Base-by-base conservation (phyloP, 1,140 invertebrate species). In the Doryteuthis pealeii region DNA sequence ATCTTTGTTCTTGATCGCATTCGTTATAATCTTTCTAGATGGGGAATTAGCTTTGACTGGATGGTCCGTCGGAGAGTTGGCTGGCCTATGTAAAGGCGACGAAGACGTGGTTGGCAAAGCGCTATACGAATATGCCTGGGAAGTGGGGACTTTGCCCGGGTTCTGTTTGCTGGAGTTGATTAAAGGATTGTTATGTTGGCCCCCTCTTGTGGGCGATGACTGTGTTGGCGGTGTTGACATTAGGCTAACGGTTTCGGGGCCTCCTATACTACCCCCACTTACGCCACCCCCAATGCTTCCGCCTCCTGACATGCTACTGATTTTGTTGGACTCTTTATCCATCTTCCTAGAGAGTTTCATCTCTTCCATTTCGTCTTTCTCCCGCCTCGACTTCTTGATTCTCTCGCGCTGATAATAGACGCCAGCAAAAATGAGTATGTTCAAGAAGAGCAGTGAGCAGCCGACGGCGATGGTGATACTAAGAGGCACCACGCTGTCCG, bases 341-440 rank as follows among this genome's bases (percentile, higher is more conserved):
- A 78, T 69, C 45, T 78, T 79, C 22, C 77, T 35, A n/a, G 43
- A 62, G 31, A 79, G 66, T 49, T 74, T 77, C 1, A 74, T 68
- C 8, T 81, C 78, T 30, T 78, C 79, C n/a, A 68, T 32, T 31
- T 79, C 80, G 12, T 71, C 67, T 31, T 62, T 33, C n/a, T 58
- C 40, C 54, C 71, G 30, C 66, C 77, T 73, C 54, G 80, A 26
- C 66, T 80, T 81, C 58, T 76, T 71, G 45, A 85, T 79, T 84
- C 95, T 95, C 82, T 97, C 95, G 18, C 95, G 90, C 83, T 97
- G 95, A 85, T 97, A 97, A 81, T 96, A 97, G 0, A 97, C 94
- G 2, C 95, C 95, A 43, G 95, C 95, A 83, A 97, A 97, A 79
- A 98, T 95, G 15, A 98, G 89, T 0, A 97, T 93, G 84, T 97